A percentile compares a stretch with the other conserved stretches of the same genome.
Evolutionary conservation across 2,113 vertebrate species (phyloP).

Genomic region (Saguinus imperator): DNA sequence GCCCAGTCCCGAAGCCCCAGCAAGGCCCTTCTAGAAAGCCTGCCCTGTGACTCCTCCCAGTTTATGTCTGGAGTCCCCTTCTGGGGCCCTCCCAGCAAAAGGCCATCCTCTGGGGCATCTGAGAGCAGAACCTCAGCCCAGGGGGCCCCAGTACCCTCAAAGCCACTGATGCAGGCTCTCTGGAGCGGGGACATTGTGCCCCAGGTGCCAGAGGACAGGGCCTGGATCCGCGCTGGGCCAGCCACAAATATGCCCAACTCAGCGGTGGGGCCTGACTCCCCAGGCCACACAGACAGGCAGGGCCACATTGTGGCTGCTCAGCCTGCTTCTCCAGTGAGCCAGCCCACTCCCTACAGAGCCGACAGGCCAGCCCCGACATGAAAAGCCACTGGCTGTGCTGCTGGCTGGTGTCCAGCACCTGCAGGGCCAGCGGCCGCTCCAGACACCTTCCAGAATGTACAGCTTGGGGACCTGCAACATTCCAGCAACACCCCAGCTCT

Average conservation of each 20-base stretch:
- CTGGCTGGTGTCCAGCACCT: background rate
- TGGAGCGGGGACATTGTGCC: background rate
- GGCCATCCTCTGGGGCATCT: background rate
- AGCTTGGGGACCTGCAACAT: accelerated
- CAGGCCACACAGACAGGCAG: background rate
- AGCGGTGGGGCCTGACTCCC: accelerated
- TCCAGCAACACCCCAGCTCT: too few species aligned
- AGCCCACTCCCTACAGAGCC: too few species aligned
- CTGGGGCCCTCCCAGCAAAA: background rate
- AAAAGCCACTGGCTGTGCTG: background rate
- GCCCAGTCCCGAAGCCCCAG: background rate
- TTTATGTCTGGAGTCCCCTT: accelerated
- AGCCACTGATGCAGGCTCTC: background rate
- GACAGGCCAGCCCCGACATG: accelerated
- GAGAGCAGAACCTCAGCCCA: background rate
- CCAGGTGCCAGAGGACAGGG: accelerated
- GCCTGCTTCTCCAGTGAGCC: background rate
- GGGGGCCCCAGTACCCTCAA: background rate
- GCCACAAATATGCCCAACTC: too few species aligned
- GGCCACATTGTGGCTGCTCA: too few species aligned
- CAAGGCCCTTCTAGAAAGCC: accelerated
- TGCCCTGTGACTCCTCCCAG: accelerated
- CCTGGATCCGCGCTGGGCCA: accelerated
- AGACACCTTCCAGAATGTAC: accelerated
- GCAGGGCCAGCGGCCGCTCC: background rate